Evolutionary conservation across 1,140 invertebrate species (phyloP).

Genomic region (Apolygus lucorum): DNA sequence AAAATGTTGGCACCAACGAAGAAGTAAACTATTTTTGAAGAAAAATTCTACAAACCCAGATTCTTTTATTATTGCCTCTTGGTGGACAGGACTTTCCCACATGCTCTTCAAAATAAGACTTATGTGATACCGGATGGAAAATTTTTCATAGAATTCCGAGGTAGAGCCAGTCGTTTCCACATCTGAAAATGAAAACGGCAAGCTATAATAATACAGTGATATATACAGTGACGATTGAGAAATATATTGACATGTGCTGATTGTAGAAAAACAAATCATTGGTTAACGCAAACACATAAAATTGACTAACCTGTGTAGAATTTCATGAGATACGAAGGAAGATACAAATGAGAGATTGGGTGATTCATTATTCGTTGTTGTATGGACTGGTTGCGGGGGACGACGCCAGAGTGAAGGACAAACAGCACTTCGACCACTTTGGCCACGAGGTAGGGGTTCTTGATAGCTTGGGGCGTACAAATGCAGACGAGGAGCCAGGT

Average conservation of each 20-base stretch:
- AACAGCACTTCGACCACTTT: constrained; percentile 93
- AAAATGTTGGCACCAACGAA: not conserved
- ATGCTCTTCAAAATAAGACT: constrained; percentile 89
- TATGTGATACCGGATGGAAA: constrained; percentile 95
- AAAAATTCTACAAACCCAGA: constrained; percentile 44
- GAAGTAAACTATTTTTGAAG: not conserved
- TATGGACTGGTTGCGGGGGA: constrained; percentile 53
- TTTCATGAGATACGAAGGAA: constrained; percentile 88
- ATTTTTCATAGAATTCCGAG: constrained; percentile 98
- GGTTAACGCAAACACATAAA: not conserved
- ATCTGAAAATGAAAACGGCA: too few species aligned
- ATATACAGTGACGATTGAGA: too few species aligned
- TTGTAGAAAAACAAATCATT: not conserved
- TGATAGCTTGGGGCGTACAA: constrained; percentile 81
- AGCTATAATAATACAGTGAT: too few species aligned
- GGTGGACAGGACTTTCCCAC: constrained; percentile 62
- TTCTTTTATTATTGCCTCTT: constrained; percentile 67
- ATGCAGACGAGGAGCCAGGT: constrained; percentile 81
- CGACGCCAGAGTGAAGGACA: constrained; percentile 76
- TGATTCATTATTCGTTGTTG: constrained; percentile 69
- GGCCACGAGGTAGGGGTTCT: constrained; percentile 91
- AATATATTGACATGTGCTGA: constrained; percentile 16
- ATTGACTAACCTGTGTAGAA: constrained; percentile 80
- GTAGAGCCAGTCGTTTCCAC: constrained; percentile 95
- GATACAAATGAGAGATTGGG: constrained; percentile 66